A percentile compares a stretch with the other conserved stretches of the same genome.
phyloP scores from a whole-genome alignment of 2,113 vertebrate genomes.

The Amphiprion percula region DNA sequence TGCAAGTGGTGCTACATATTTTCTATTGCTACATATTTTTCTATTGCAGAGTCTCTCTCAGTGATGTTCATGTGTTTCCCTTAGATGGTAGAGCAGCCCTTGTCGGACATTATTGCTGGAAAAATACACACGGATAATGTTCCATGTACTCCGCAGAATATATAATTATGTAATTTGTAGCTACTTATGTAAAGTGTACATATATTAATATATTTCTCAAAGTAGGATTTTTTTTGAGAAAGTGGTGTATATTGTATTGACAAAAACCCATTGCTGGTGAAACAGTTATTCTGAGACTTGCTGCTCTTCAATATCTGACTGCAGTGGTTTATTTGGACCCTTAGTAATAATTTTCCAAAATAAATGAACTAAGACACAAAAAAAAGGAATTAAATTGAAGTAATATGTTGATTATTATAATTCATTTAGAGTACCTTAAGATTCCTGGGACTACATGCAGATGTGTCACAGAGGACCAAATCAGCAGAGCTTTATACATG shows the following conservation, averaged over 20 bases:
- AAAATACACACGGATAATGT: neutral
- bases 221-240: neutral
- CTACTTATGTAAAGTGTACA: too few species aligned
- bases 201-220: too few species aligned
- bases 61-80: neutral
- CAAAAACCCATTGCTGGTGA: too few species aligned
- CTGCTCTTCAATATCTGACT: neutral
- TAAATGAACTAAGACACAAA: too few species aligned
- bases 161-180: neutral
- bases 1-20: constrained; percentile 25
- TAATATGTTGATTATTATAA: too few species aligned
- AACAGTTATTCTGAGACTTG: neutral
- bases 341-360: too few species aligned
- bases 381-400: too few species aligned
- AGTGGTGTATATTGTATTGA: neutral
- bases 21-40: neutral
- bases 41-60: neutral
- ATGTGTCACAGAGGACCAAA: constrained; percentile 1
- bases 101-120: neutral
- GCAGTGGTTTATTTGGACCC: too few species aligned
- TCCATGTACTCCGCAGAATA: neutral
- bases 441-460: neutral
- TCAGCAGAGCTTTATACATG: neutral
- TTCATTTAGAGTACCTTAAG: neutral
- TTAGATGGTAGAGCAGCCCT: neutral